Percentiles rank a stretch among this genome's conserved stretches.
These are phyloP conservation scores for Cranoglanis bouderius DNA, from an alignment of 2,113 vertebrate genomes.

Conservation along the genomic window DNA sequence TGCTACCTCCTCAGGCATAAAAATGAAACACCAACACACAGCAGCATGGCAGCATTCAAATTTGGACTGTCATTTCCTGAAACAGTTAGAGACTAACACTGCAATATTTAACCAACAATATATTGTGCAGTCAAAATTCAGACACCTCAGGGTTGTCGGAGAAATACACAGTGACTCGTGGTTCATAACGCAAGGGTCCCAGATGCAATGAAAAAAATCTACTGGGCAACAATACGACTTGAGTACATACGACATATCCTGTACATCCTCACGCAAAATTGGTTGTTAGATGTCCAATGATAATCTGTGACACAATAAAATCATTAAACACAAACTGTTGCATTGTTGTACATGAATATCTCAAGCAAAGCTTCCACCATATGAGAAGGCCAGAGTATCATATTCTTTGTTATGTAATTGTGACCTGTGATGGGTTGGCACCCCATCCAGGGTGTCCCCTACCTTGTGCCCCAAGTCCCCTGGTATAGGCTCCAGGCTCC, in stretches of 20 bases:
- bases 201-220: background rate
- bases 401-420: background rate
- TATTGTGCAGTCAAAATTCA: constrained; percentile 17
- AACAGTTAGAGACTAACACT: background rate
- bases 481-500: too few relatives aligned
- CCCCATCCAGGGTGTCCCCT: too few relatives aligned
- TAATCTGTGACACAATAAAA: constrained; percentile 19
- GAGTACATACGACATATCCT: background rate
- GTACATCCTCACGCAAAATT: background rate
- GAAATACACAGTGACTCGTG: constrained; percentile 24
- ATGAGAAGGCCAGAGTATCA: background rate
- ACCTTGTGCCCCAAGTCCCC: too few relatives aligned
- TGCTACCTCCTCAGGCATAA: constrained; percentile 1
- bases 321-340: constrained; percentile 21
- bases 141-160: background rate
- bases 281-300: background rate
- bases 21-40: background rate
- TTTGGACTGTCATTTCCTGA: background rate
- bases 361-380: background rate
- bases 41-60: background rate
- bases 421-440: too few relatives aligned
- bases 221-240: background rate
- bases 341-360: background rate
- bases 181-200: background rate
- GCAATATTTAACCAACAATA: constrained; percentile 26